phyloP scores from a whole-genome alignment of 2,797 vertebrate species.

The Steatocranus sp. region DNA sequence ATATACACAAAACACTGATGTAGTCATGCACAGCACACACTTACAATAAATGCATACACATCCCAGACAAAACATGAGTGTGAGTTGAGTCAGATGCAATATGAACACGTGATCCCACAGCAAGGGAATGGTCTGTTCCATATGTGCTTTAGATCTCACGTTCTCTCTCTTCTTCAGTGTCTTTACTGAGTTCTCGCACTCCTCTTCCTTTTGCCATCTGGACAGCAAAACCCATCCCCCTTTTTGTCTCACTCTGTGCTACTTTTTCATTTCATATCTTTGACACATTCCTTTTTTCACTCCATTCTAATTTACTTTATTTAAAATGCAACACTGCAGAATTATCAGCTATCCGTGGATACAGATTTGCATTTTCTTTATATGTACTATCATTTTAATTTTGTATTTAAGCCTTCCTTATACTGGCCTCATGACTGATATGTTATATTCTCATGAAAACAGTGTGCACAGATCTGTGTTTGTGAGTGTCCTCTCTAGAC shows the following conservation, averaged over 20 bases:
- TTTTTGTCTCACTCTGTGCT: not conserved
- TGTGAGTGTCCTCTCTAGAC: not conserved
- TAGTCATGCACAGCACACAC: not conserved
- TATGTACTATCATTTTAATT: not conserved
- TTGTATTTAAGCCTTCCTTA: not conserved
- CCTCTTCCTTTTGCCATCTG: slow-evolving; percentile 18
- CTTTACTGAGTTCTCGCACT: not conserved
- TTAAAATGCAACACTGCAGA: not conserved
- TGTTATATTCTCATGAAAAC: not conserved
- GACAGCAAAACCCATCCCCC: not conserved
- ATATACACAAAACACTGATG: not conserved
- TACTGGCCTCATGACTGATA: accelerated
- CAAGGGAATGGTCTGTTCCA: not conserved
- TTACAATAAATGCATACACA: not conserved
- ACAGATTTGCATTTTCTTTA: not conserved
- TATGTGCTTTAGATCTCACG: slow-evolving; percentile 1
- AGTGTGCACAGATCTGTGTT: not conserved
- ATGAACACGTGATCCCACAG: slow-evolving; percentile 3
- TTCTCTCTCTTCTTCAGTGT: not conserved
- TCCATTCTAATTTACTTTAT: not conserved
- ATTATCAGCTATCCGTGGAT: not conserved
- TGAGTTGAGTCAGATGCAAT: slow-evolving; percentile 15
- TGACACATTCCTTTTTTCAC: not conserved
- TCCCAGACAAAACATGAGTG: not conserved
- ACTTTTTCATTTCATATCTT: not conserved